These are phyloP conservation scores for Physeter macrocephalus DNA, from an alignment of 2,113 vertebrate genomes.

Conservation along the genomic window DNA sequence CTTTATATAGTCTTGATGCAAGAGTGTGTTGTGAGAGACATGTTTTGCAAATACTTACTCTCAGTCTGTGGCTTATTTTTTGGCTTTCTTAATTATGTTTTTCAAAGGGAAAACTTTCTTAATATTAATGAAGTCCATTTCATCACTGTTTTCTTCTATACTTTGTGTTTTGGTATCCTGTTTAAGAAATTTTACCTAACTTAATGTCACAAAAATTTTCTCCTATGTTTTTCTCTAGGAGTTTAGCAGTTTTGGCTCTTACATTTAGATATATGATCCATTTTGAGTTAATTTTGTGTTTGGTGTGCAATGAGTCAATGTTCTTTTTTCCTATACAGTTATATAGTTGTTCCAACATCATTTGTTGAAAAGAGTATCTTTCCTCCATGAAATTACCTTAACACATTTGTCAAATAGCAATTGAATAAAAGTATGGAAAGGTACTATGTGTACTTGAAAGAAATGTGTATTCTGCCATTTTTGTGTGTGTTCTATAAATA, in stretches of 20 bases:
- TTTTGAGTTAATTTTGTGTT: background rate
- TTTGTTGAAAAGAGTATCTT: background rate
- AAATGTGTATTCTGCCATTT: background rate
- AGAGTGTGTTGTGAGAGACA: background rate
- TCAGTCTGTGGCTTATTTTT: background rate
- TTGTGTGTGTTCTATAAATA: background rate
- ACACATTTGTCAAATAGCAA: background rate
- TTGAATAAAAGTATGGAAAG: background rate
- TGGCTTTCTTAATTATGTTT: background rate
- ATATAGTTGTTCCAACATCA: background rate
- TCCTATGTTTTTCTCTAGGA: background rate
- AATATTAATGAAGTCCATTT: background rate
- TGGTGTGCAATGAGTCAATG: background rate
- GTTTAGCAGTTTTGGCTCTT: background rate
- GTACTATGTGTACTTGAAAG: background rate
- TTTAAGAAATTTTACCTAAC: background rate
- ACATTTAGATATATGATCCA: background rate
- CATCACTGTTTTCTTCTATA: background rate
- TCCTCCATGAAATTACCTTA: background rate
- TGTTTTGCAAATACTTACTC: background rate
- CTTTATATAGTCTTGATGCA: background rate
- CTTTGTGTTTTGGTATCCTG: background rate
- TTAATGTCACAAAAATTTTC: background rate
- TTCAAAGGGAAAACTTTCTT: background rate
- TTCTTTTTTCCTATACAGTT: background rate